A percentile compares a stretch with the other conserved stretches of the same genome.
Evolutionary conservation across 2,888 invertebrate species (phyloP).

Genomic region (Teleogryllus oceanicus): DNA sequence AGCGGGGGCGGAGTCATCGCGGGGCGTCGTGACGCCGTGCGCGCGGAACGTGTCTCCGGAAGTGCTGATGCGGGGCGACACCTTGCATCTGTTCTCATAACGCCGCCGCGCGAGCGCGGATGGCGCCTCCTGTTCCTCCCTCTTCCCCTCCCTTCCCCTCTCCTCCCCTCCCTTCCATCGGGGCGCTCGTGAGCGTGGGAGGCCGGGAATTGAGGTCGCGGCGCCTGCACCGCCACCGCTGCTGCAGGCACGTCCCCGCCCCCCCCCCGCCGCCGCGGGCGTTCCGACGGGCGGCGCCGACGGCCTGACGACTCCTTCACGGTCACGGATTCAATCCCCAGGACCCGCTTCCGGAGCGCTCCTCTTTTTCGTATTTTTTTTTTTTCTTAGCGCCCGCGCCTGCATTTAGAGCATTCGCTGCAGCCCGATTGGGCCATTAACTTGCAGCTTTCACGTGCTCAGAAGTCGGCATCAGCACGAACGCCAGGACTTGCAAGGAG

Average conservation of each 20-base stretch:
- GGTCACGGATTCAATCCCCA: neutral
- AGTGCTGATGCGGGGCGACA: neutral
- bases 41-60: neutral
- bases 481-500: too few relatives aligned
- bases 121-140: neutral
- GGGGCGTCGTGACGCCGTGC: neutral
- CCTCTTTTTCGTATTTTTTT: too few relatives aligned
- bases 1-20: neutral
- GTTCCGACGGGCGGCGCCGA: neutral
- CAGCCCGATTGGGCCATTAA: too few relatives aligned
- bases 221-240: neutral
- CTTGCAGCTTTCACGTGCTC: too few relatives aligned
- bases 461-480: too few relatives aligned
- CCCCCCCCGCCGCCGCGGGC: neutral
- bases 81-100: constrained; percentile 1
- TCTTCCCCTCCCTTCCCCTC: too few relatives aligned
- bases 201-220: neutral
- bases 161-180: neutral
- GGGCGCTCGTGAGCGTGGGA: neutral
- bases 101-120: neutral
- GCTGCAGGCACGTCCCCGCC: neutral
- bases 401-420: too few relatives aligned
- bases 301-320: neutral
- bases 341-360: too few relatives aligned
- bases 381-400: too few relatives aligned